phyloP scores from a whole-genome alignment of 2,888 invertebrate species.

The Thymelicus acteon region DNA sequence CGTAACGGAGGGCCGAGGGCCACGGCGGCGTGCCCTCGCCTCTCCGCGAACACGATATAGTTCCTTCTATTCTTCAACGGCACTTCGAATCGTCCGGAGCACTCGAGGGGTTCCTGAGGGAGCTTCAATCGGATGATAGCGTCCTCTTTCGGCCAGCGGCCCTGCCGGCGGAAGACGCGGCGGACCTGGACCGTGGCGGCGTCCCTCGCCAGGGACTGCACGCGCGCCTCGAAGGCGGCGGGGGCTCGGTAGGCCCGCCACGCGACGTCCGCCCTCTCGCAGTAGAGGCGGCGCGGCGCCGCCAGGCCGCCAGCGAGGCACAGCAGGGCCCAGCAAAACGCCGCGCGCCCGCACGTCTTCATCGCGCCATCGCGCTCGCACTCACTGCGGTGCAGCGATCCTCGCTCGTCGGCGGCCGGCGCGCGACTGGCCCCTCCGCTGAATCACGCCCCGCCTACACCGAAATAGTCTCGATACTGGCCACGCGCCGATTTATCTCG shows the following conservation, averaged over 20 bases:
- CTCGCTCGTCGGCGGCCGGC: slow-evolving; percentile 73
- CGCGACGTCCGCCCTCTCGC: slow-evolving; percentile 82
- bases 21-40: slow-evolving; percentile 74
- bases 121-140: slow-evolving; percentile 69
- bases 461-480: slow-evolving; percentile 70
- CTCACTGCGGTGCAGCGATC: slow-evolving; percentile 55
- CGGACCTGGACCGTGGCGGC: slow-evolving; percentile 76
- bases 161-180: slow-evolving; percentile 73
- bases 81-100: slow-evolving; percentile 78
- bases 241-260: slow-evolving; percentile 82
- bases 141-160: slow-evolving; percentile 75
- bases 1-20: slow-evolving; percentile 78
- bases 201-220: slow-evolving; percentile 72
- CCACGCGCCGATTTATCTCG: slow-evolving; percentile 70
- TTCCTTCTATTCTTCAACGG: slow-evolving; percentile 73
- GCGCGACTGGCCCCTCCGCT: slow-evolving; percentile 72
- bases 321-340: slow-evolving; percentile 78
- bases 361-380: slow-evolving; percentile 78
- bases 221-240: slow-evolving; percentile 80
- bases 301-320: slow-evolving; percentile 61
- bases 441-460: slow-evolving; percentile 66
- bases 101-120: slow-evolving; percentile 62
- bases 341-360: slow-evolving; percentile 79
- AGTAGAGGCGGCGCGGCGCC: slow-evolving; percentile 75
- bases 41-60: slow-evolving; percentile 81